phyloP scores from a whole-genome alignment of 2,113 vertebrate genomes.

The Deroptyus accipitrinus region DNA sequence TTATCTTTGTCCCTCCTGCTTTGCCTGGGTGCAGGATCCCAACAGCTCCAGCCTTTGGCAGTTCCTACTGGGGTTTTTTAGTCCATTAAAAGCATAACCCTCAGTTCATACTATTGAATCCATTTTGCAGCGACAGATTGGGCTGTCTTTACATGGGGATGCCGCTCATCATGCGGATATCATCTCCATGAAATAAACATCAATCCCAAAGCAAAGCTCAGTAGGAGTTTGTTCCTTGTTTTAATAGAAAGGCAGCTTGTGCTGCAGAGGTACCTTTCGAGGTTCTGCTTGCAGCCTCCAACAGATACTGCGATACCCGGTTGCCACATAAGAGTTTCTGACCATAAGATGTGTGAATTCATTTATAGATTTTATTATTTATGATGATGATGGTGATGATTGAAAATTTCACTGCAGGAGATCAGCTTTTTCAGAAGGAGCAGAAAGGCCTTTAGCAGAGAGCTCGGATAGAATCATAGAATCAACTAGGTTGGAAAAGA shows the following conservation, averaged over 20 bases:
- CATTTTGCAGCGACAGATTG: fast-evolving
- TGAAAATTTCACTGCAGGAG: background rate
- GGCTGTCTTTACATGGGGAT: background rate
- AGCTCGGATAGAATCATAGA: background rate
- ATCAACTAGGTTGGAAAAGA: background rate
- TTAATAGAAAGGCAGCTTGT: background rate
- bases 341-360: background rate
- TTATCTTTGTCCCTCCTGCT: background rate
- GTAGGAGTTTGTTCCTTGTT: background rate
- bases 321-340: background rate
- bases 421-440: background rate
- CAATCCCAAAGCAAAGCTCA: background rate
- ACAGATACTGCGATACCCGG: background rate
- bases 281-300: background rate
- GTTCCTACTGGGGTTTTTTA: background rate
- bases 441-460: background rate
- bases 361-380: background rate
- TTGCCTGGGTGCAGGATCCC: background rate
- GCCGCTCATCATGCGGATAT: background rate
- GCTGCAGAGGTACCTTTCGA: background rate
- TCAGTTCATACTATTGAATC: no score
- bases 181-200: background rate
- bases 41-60: background rate
- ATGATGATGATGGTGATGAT: background rate
- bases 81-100: background rate